A percentile compares a stretch with the other conserved stretches of the same genome.
phyloP scores from a whole-genome alignment of 2,113 vertebrate species.

The Eulemur macaco region DNA sequence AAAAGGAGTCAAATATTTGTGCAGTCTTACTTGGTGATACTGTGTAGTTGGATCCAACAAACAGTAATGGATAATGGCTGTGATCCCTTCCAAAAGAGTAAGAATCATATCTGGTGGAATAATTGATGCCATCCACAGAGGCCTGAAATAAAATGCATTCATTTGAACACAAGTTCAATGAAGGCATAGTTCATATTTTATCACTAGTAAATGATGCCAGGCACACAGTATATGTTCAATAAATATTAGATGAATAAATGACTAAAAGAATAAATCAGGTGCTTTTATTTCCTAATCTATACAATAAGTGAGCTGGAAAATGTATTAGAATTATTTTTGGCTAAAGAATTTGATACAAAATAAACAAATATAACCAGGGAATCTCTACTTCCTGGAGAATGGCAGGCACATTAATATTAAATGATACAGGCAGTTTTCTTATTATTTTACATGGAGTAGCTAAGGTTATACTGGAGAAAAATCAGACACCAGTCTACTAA shows the following conservation, averaged over 20 bases:
- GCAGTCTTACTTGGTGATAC: conserved; percentile 94
- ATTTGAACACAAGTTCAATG: conserved; percentile 41
- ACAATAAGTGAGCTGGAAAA: background rate
- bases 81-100: conserved; percentile 96
- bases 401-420: background rate
- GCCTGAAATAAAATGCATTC: conserved; percentile 84
- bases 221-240: conserved; percentile 7
- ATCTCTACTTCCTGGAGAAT: background rate
- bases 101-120: conserved; percentile 97
- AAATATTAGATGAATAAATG: background rate
- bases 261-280: background rate
- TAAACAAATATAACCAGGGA: background rate
- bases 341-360: background rate
- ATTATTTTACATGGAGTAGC: background rate
- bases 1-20: conserved; percentile 25
- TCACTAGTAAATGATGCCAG: background rate
- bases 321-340: background rate
- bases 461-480: background rate
- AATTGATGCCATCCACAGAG: conserved; percentile 95
- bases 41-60: conserved; percentile 95
- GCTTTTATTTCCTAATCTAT: background rate
- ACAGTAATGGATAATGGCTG: conserved; percentile 98
- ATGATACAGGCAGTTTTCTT: background rate
- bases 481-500: background rate
- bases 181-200: background rate